Evolutionary conservation across 1,140 invertebrate species (phyloP).

Genomic region (Drosophila pruinosa): DNA sequence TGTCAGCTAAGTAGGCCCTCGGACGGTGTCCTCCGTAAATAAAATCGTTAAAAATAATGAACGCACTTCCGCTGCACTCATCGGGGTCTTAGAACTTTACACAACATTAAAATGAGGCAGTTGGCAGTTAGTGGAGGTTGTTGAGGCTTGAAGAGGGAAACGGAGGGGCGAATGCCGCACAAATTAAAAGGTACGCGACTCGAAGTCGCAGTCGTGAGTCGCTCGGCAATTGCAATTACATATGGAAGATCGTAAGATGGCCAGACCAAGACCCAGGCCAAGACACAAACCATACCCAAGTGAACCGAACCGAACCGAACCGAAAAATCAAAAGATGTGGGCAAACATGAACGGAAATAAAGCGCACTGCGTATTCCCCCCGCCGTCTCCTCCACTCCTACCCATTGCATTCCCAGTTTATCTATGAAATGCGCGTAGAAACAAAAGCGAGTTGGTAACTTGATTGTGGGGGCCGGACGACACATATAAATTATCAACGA

Average conservation of each 20-base stretch:
- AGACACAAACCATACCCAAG: slow-evolving; percentile 1
- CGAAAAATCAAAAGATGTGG: slow-evolving; percentile 64
- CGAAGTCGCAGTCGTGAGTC: slow-evolving; percentile 58
- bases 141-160: neutral
- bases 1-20: slow-evolving; percentile 17
- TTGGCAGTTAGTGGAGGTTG: neutral
- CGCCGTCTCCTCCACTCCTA: neutral
- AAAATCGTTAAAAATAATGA: slow-evolving; percentile 82
- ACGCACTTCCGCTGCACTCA: slow-evolving; percentile 70
- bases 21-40: slow-evolving; percentile 50
- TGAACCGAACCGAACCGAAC: slow-evolving; percentile 14
- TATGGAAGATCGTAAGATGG: slow-evolving; percentile 62
- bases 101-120: slow-evolving; percentile 73
- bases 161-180: slow-evolving; percentile 56
- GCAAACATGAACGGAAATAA: slow-evolving; percentile 72
- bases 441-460: slow-evolving; percentile 66
- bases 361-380: slow-evolving; percentile 37
- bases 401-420: slow-evolving; percentile 14
- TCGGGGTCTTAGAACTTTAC: slow-evolving; percentile 73
- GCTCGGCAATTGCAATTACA: slow-evolving; percentile 73
- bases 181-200: slow-evolving; percentile 70
- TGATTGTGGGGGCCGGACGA: slow-evolving; percentile 79
- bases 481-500: slow-evolving; percentile 77
- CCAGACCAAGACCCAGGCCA: slow-evolving; percentile 3
- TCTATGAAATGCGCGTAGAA: slow-evolving; percentile 60